Conservation (phyloP, 1,140 invertebrate species). For the Aphaenogaster rudis region DNA sequence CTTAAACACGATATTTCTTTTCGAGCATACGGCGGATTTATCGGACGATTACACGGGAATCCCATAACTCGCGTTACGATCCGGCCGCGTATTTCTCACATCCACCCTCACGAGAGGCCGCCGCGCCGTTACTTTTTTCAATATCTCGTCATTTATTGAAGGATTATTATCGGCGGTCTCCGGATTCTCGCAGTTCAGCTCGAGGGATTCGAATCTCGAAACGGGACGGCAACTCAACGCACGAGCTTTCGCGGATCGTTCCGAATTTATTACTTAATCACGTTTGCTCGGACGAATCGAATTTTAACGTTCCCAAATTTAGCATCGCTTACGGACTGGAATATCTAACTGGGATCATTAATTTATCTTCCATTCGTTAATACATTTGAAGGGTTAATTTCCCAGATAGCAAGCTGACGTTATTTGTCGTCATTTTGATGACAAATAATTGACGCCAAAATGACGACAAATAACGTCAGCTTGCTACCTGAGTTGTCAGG, state of each 20-base stretch:
- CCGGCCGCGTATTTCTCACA: slow-evolving; percentile 30
- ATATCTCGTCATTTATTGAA: slow-evolving; percentile 42
- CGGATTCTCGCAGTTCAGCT: neutral
- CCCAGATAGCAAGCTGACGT: no score
- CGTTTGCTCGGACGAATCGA: neutral
- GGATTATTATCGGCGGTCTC: slow-evolving; percentile 24
- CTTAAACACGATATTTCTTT: slow-evolving; percentile 58
- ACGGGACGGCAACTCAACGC: slow-evolving; percentile 12
- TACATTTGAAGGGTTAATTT: neutral
- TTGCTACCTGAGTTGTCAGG: neutral
- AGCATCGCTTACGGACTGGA: neutral
- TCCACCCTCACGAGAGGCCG: neutral
- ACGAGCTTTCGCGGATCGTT: neutral
- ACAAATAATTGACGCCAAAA: no score
- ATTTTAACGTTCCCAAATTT: slow-evolving; percentile 6
- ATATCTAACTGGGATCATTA: neutral
- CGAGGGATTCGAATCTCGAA: neutral
- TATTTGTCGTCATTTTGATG: no score
- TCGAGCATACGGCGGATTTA: slow-evolving; percentile 41
- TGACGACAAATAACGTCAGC: no score
- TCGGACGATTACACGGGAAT: slow-evolving; percentile 50
- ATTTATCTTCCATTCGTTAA: neutral
- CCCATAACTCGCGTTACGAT: slow-evolving; percentile 32
- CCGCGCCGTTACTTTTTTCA: slow-evolving; percentile 27
- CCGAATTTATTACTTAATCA: slow-evolving; percentile 6